Evolutionary conservation across 2,888 invertebrate species (phyloP).

Genomic region (Serrognathus titanus): DNA sequence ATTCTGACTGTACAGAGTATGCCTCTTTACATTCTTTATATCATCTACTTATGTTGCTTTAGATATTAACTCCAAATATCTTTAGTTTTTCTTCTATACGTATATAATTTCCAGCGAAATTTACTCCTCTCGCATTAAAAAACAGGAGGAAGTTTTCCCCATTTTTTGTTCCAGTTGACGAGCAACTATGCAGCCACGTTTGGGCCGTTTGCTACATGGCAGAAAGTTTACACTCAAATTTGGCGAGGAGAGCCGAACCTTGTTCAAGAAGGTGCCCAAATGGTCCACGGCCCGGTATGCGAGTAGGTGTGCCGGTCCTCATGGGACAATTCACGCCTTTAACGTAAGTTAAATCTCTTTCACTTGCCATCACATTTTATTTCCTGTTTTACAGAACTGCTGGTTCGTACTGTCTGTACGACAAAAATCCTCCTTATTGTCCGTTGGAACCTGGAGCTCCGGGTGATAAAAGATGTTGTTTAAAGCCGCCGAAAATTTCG

Average conservation of each 20-base stretch:
- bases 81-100: too few relatives aligned
- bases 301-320: slow-evolving; percentile 57
- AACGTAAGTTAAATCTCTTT: slow-evolving; percentile 50
- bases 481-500: slow-evolving; percentile 32
- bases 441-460: slow-evolving; percentile 53
- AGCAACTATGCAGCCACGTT: slow-evolving; percentile 75
- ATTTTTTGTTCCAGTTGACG: slow-evolving; percentile 51
- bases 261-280: slow-evolving; percentile 72
- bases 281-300: slow-evolving; percentile 55
- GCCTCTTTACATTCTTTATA: too few relatives aligned
- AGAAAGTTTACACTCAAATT: slow-evolving; percentile 62
- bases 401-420: slow-evolving; percentile 68
- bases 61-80: too few relatives aligned
- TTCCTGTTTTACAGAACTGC: slow-evolving; percentile 51
- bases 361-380: not conserved
- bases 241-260: slow-evolving; percentile 60
- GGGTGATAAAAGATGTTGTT: slow-evolving; percentile 69
- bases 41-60: too few relatives aligned
- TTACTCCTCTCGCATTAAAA: not conserved
- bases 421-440: slow-evolving; percentile 67
- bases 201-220: slow-evolving; percentile 79
- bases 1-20: too few relatives aligned
- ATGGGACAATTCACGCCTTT: slow-evolving; percentile 72
- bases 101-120: too few relatives aligned
- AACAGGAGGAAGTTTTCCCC: not conserved